Percentiles rank a stretch among this genome's conserved stretches.
Conservation (phyloP, 2,888 invertebrate species). For the Idaea biselata region DNA sequence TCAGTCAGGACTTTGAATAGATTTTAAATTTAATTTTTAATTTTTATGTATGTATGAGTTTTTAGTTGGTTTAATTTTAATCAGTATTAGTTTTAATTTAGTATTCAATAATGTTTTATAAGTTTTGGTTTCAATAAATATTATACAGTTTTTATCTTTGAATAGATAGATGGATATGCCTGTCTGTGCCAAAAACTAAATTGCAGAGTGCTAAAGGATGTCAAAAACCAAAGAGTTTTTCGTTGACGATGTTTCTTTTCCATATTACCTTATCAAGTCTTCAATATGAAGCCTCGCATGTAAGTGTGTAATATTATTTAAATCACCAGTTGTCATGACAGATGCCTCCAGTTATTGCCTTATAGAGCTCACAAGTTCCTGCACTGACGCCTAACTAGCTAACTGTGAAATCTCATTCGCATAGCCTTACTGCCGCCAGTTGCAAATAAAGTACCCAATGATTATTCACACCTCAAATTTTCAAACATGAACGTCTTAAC, state of each 20-base stretch:
- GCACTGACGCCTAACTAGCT: constrained; percentile 41
- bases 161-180: no score
- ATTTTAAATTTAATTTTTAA: no score
- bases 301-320: constrained; percentile 43
- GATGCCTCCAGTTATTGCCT: constrained; percentile 42
- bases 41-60: no score
- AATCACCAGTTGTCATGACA: constrained; percentile 45
- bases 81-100: no score
- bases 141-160: no score
- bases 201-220: no score
- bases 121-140: no score
- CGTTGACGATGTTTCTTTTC: not conserved
- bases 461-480: constrained; percentile 51
- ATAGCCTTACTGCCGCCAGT: constrained; percentile 43
- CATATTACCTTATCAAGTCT: not conserved
- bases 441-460: constrained; percentile 55
- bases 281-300: constrained; percentile 30
- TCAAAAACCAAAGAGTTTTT: no score
- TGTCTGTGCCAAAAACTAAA: no score
- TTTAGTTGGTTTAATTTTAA: no score
- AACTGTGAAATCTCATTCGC: constrained; percentile 55
- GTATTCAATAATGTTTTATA: no score
- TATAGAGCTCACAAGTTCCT: constrained; percentile 32
- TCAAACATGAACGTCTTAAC: constrained; percentile 22
- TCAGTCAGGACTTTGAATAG: no score